phyloP scores from a whole-genome alignment of 2,113 vertebrate species.

The Macquaria ambigua region DNA sequence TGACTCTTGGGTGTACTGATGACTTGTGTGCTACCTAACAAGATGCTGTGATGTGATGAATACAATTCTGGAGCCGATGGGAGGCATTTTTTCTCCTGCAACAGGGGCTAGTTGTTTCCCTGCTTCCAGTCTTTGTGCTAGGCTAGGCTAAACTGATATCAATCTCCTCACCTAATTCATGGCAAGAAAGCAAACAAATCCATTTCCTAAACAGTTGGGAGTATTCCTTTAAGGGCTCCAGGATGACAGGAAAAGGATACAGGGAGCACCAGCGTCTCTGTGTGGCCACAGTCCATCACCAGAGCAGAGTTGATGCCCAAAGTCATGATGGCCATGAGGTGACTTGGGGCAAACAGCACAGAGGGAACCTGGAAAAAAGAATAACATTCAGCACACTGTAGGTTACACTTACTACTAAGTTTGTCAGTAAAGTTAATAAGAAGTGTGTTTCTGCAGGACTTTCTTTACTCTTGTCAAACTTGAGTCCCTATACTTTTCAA shows the following conservation, averaged over 20 bases:
- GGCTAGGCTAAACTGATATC: background rate
- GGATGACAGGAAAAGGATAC: conserved; percentile 87
- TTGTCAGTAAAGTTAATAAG: background rate
- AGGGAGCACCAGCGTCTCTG: conserved; percentile 94
- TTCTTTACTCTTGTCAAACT: background rate
- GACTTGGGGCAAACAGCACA: conserved; percentile 95
- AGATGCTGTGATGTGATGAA: background rate
- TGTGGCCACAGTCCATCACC: conserved; percentile 96
- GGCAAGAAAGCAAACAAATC: background rate
- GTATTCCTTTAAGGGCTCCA: background rate
- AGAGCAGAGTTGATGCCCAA: conserved; percentile 96
- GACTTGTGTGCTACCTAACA: background rate
- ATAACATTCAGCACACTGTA: background rate
- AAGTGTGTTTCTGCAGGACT: background rate
- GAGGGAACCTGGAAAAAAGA: conserved; percentile 90
- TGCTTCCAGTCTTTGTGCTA: background rate
- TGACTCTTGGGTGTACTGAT: background rate
- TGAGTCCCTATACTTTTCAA: background rate
- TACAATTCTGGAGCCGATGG: background rate
- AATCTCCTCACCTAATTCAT: background rate
- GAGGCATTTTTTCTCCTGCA: background rate
- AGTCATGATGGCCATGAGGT: conserved; percentile 96
- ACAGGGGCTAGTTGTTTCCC: background rate
- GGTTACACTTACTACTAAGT: background rate
- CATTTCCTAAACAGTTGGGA: background rate